Percentiles rank a stretch among this genome's conserved stretches.
Conservation (phyloP, 2,113 vertebrate species). For the Fukomys damarensis region DNA sequence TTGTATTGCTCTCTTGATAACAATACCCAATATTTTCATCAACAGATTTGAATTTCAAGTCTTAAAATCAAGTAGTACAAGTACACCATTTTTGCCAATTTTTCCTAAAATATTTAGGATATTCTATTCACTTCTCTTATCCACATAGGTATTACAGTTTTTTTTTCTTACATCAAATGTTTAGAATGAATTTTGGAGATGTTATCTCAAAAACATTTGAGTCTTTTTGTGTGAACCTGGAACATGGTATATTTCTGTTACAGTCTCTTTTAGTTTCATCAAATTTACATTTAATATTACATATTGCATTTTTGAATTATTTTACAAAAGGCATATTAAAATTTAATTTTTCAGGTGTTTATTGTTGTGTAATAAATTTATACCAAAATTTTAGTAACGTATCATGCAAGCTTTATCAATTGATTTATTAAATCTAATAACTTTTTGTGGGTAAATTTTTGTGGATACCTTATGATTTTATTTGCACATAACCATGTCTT, state of each 20-base stretch:
- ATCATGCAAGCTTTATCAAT: neutral
- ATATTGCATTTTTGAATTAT: neutral
- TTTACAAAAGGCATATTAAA: neutral
- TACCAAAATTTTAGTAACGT: neutral
- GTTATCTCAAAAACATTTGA: neutral
- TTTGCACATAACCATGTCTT: neutral
- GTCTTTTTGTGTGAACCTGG: neutral
- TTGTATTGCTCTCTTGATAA: neutral
- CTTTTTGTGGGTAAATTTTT: neutral
- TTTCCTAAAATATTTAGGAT: neutral
- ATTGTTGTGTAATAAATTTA: neutral
- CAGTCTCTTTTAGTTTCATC: neutral
- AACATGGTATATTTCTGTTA: neutral
- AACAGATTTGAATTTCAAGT: neutral
- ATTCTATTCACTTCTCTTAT: neutral
- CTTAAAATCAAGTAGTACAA: neutral
- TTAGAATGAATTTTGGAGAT: neutral
- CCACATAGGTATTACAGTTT: neutral
- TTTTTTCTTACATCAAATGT: neutral
- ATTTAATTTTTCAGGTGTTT: neutral
- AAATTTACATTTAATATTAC: neutral
- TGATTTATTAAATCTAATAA: neutral
- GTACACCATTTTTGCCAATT: neutral
- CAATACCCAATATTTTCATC: neutral
- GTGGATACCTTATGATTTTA: neutral